Percentiles rank a stretch among this genome's conserved stretches.
phyloP scores from a whole-genome alignment of 2,113 vertebrate genomes.

The Chionis minor region DNA sequence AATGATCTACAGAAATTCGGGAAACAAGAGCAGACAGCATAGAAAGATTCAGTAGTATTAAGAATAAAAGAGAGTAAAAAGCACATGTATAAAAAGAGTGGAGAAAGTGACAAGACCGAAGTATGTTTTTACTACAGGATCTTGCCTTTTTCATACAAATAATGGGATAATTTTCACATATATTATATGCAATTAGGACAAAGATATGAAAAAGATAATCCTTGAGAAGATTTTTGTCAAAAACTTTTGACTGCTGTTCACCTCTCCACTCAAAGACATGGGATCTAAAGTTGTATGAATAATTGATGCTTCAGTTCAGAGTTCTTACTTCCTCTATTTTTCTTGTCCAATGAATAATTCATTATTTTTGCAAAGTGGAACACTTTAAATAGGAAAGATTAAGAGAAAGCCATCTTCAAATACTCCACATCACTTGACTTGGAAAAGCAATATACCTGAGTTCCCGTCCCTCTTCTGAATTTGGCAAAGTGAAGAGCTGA shows the following conservation, averaged over 20 bases:
- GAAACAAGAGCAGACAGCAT: background rate
- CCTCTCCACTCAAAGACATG: slow-evolving; percentile 49
- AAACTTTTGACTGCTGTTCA: slow-evolving; percentile 36
- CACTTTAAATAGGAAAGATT: slow-evolving; percentile 56
- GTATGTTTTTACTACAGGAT: background rate
- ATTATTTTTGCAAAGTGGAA: slow-evolving; percentile 49
- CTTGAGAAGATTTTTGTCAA: slow-evolving; percentile 22
- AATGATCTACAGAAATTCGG: background rate
- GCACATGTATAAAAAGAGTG: background rate
- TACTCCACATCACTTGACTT: background rate
- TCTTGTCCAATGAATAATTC: slow-evolving; percentile 59
- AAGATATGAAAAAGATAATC: background rate
- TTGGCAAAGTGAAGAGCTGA: background rate
- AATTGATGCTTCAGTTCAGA: slow-evolving; percentile 58
- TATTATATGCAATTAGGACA: slow-evolving; percentile 18
- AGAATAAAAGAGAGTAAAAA: background rate
- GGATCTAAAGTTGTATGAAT: slow-evolving; percentile 58
- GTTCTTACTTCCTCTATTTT: slow-evolving; percentile 50
- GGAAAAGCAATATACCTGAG: background rate
- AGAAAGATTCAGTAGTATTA: background rate
- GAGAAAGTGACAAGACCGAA: background rate
- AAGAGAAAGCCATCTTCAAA: slow-evolving; percentile 38
- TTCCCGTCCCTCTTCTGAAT: background rate
- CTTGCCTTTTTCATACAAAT: background rate
- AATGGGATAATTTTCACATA: background rate